Evolutionary conservation across 2,888 invertebrate genomes (phyloP), one percentile per base, ranked within the genome.

Genomic region (Drosophila mayaguana): DNA sequence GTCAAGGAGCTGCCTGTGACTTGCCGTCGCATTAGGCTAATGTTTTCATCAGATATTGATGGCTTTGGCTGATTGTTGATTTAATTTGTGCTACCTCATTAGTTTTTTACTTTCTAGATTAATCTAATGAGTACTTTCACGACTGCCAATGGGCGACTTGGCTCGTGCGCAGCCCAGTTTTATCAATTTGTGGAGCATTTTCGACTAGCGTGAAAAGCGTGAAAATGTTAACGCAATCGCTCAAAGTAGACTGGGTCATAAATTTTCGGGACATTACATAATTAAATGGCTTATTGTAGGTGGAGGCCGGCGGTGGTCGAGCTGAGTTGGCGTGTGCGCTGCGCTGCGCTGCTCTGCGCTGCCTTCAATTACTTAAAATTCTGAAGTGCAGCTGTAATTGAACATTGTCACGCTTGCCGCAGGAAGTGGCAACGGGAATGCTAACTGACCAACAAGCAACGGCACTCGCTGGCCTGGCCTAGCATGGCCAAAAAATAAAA

Each of bases 361-460:
- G 69, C 60, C 81, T 88, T 85, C 86, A 88, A 86, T 86, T 86
- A 86, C 86, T 86, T 86, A 88, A 88, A 86, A 88, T 88, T 86
- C 86, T 86, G 76, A 80, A 86, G 78, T 86, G 84, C 67, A 72
- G 76, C 66, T 75, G 72, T 88, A 86, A 86, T 88, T 86, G 87
- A 82, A 86, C 84, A 79, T 80, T 86, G 86, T 86, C 86, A 86
- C 86, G 86, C 88, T 75, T 61, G 50, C 57, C 59, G 59, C 75
- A 83, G 84, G 88, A 84, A 84, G 54, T 51, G 57, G 53, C 38
- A 64, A 65, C 54, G 42, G 51, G 64, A 48, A 63, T 45, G 81
- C 63, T 45, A 74, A 66, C 70, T 73, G 80, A 53, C 57, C 57
- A 64, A 54, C 57, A 64, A 54, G 48, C 67, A 80, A 68, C 80